Evolutionary conservation across 35 echinoderm and acorn worm genomes (phyloP).

Genomic region (Ophiothrix spiculata): DNA sequence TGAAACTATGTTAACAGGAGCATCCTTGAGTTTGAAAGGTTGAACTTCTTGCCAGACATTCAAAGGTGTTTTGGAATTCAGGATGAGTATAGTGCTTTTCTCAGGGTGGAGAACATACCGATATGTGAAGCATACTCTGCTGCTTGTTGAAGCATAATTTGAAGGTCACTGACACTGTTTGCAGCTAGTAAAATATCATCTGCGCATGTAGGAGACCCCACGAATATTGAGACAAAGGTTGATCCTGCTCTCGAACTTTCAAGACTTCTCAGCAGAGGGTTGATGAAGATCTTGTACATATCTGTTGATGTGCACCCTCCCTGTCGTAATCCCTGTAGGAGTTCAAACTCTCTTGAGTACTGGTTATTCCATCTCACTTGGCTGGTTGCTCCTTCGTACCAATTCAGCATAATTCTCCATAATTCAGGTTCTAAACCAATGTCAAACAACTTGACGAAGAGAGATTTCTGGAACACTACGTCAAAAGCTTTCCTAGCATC

Average conservation of each 20-base stretch:
- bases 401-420: not conserved
- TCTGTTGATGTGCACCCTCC: not conserved
- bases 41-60: not conserved
- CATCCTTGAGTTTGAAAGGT: not conserved
- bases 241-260: not conserved
- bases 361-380: not conserved
- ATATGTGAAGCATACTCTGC: not conserved
- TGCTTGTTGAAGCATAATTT: not conserved
- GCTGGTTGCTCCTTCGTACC: not conserved
- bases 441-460: conserved; percentile 5
- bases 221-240: not conserved
- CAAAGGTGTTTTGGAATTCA: not conserved
- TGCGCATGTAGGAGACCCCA: not conserved
- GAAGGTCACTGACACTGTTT: not conserved
- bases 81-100: not conserved
- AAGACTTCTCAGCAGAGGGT: not conserved
- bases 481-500: not conserved
- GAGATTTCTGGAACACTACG: not conserved
- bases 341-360: not conserved
- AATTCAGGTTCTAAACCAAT: not conserved
- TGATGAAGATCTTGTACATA: conserved; percentile 13
- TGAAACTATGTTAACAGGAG: not conserved
- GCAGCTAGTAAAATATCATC: not conserved
- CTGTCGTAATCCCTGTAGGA: not conserved
- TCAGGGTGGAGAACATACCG: not conserved